These are phyloP conservation scores for Scaptomyza tumidula DNA, from an alignment of 2,888 invertebrate genomes.

Conservation along the genomic window DNA sequence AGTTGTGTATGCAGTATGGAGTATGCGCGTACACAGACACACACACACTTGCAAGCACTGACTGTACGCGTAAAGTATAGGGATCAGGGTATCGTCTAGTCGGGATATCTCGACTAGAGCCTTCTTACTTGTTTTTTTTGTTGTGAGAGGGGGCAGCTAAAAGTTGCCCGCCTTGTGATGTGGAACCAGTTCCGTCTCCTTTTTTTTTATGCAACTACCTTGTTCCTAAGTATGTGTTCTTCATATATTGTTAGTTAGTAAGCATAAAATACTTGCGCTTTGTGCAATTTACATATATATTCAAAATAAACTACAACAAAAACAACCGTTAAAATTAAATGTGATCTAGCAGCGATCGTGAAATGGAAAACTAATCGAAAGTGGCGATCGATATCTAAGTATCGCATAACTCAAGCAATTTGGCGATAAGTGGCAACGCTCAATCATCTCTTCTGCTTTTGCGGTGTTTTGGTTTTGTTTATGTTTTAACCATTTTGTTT, in stretches of 20 bases:
- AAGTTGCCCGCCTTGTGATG: constrained; percentile 69
- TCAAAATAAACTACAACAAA: constrained; percentile 16
- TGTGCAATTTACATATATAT: constrained; percentile 61
- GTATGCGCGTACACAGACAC: no score
- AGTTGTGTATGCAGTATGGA: no score
- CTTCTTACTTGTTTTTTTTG: no score
- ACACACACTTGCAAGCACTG: no score
- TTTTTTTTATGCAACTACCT: constrained; percentile 27
- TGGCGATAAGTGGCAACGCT: not conserved
- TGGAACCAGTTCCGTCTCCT: constrained; percentile 67
- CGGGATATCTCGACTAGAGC: no score
- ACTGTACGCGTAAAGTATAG: no score
- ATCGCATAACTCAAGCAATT: not conserved
- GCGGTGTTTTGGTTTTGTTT: constrained; percentile 4
- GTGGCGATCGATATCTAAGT: constrained; percentile 6
- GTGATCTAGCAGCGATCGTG: not conserved
- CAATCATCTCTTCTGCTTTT: not conserved
- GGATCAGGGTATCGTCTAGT: no score
- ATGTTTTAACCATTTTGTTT: not conserved
- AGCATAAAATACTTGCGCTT: constrained; percentile 31
- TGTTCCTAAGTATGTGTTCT: constrained; percentile 40
- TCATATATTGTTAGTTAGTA: constrained; percentile 36
- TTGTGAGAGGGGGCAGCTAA: constrained; percentile 18
- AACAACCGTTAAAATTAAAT: constrained; percentile 34
- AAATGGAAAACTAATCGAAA: constrained; percentile 1